Evolutionary conservation across 2,888 invertebrate genomes (phyloP), one percentile per base, ranked within the genome.

Genomic region (Drosophila flavopinicola): DNA sequence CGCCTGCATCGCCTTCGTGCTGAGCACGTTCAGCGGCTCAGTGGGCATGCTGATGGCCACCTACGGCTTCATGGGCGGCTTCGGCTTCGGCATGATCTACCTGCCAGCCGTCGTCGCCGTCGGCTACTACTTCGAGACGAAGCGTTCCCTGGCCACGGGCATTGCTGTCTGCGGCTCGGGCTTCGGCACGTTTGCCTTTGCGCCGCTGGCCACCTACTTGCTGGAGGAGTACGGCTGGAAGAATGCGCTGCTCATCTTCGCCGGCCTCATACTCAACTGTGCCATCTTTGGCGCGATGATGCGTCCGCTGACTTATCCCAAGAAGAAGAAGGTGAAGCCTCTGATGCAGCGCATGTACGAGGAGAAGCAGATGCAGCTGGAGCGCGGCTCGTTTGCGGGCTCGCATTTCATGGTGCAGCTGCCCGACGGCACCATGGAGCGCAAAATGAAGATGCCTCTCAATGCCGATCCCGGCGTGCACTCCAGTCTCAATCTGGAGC

Each of bases 131-230:
- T 99, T 99, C 92, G 98, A 99, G 92, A 96, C 97, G 41, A 96
- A 97, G 85, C 93, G 98, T 66, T 97, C 98, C 9, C 92, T 99
- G 71, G 99, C 99, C 42, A 99, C 98, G 48, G 98, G 95, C 51
- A 96, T 97, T 59, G 98, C 98, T 0, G 98, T 98, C 0, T 98
- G 98, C 89, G 99, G 99, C 6, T 98, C 98, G 0, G 99, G 99
- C 2, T 94, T 97, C 58, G 99, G 99, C 41, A 98, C 98, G 1
- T 98, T 99, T 91, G 95, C 96, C 39, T 98, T 99, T 90, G 98
- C 99, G 0, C 99, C 99, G 0, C 92, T 98, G 29, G 97, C 98
- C 11, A 94, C 95, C 6, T 92, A 94, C 69, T 92, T 99, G 57
- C 92, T 99, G 42, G 93, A 95, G 32, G 91, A 94, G 41, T 97